Percentiles rank a stretch among this genome's conserved stretches.
Conservation (phyloP, 1,140 invertebrate species). For the Temnothorax longispinosus region DNA sequence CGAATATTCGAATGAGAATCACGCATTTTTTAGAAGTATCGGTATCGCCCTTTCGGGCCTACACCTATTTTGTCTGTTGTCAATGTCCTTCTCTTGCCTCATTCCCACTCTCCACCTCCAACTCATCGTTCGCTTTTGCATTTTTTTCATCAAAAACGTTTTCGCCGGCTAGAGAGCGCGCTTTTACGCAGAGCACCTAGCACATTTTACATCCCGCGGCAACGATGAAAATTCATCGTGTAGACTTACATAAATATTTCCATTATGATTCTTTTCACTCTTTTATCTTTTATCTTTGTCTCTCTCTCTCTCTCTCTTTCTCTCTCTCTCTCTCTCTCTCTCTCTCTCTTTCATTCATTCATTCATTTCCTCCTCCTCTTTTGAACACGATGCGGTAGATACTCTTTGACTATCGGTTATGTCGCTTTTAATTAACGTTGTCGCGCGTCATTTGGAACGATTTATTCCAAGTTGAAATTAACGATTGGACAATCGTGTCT, state of each 20-base stretch:
- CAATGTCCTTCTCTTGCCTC: constrained; percentile 13
- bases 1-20: constrained; percentile 55
- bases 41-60: constrained; percentile 61
- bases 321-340: neutral
- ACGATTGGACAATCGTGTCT: constrained; percentile 37
- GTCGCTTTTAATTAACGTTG: constrained; percentile 61
- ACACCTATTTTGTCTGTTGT: constrained; percentile 64
- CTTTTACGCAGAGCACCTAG: constrained; percentile 40
- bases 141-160: constrained; percentile 75
- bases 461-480: constrained; percentile 59
- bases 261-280: constrained; percentile 53
- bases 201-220: constrained; percentile 70
- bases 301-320: neutral
- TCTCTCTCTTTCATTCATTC: no score
- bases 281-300: constrained; percentile 30
- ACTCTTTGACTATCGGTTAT: constrained; percentile 50
- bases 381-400: constrained; percentile 22
- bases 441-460: constrained; percentile 47
- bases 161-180: constrained; percentile 52
- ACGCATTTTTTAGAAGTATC: constrained; percentile 57
- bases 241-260: constrained; percentile 62
- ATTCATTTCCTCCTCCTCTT: neutral
- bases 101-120: neutral
- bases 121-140: constrained; percentile 60
- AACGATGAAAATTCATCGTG: constrained; percentile 71